Evolutionary conservation across 1,140 invertebrate genomes (phyloP).

Genomic region (Gryllus bimaculatus): DNA sequence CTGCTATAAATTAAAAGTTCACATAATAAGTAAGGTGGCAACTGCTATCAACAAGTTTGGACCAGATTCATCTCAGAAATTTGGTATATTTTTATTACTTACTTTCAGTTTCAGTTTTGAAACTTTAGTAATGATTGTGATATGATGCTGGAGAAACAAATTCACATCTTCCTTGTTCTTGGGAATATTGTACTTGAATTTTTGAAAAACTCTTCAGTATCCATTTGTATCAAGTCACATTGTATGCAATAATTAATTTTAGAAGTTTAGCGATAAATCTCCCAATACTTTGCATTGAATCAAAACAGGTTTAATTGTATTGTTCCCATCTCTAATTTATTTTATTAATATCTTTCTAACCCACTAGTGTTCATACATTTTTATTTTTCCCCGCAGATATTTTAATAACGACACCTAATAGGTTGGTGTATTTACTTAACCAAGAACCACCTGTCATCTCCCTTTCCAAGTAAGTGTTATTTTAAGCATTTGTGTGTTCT

Average conservation of each 20-base stretch:
- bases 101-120: background rate
- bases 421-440: constrained; percentile 77
- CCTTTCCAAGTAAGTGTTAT: constrained; percentile 52
- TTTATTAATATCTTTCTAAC: no score
- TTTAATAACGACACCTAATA: constrained; percentile 91
- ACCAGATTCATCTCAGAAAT: constrained; percentile 53
- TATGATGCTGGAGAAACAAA: background rate
- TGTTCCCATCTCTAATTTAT: no score
- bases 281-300: no score
- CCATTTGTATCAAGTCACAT: no score
- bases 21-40: constrained; percentile 64
- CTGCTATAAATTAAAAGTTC: constrained; percentile 56
- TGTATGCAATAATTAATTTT: no score
- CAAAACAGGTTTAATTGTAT: no score
- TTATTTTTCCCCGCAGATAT: constrained; percentile 59
- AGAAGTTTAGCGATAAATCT: no score
- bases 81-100: constrained; percentile 40
- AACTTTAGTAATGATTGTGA: no score
- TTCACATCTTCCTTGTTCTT: background rate
- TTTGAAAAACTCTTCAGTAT: background rate
- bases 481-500: no score
- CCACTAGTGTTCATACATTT: constrained; percentile 7
- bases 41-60: constrained; percentile 48
- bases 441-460: constrained; percentile 65
- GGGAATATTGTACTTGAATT: background rate